These are phyloP conservation scores for Leptopilina syphax DNA, from an alignment of 2,888 invertebrate genomes.

Conservation along the genomic window DNA sequence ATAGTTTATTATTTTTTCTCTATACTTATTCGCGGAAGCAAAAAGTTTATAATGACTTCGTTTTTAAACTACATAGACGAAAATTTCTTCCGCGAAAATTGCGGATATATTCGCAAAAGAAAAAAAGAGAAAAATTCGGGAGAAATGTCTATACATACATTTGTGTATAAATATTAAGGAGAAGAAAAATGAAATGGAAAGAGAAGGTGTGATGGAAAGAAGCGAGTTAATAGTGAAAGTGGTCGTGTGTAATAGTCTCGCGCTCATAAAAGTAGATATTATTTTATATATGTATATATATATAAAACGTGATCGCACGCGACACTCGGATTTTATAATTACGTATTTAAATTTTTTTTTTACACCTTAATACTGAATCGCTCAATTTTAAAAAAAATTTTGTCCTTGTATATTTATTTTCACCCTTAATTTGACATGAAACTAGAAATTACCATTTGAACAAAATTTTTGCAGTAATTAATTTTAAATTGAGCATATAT, in stretches of 20 bases:
- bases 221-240: slow-evolving; percentile 72
- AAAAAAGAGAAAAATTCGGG: slow-evolving; percentile 21
- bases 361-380: background rate
- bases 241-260: slow-evolving; percentile 60
- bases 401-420: no score
- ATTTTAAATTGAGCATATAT: no score
- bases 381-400: background rate
- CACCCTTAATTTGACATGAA: no score
- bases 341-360: slow-evolving; percentile 55
- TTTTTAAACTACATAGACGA: background rate
- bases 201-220: slow-evolving; percentile 56
- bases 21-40: background rate
- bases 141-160: slow-evolving; percentile 12
- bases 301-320: slow-evolving; percentile 46
- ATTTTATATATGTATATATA: slow-evolving; percentile 55
- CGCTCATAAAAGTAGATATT: slow-evolving; percentile 52
- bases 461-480: no score
- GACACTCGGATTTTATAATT: slow-evolving; percentile 50
- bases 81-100: slow-evolving; percentile 28
- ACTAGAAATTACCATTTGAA: no score
- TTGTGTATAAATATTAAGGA: no score
- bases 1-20: background rate
- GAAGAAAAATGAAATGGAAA: slow-evolving; percentile 58
- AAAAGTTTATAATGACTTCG: background rate
- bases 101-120: slow-evolving; percentile 2